Base-by-base conservation (phyloP, 1,140 invertebrate species). In the Drosophila santomea region DNA sequence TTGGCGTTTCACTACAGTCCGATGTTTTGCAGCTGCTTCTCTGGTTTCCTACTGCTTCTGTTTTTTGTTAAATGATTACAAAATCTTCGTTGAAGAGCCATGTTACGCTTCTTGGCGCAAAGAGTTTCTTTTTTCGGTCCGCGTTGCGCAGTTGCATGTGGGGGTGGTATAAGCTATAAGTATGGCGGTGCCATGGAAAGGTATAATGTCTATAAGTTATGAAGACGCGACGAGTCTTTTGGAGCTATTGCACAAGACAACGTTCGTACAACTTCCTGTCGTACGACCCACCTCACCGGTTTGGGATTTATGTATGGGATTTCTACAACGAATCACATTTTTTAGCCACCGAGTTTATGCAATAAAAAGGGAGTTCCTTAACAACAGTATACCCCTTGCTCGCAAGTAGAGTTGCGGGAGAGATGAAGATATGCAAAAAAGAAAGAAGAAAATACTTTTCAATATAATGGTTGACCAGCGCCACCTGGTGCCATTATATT, bases 41-140 rank as follows among this genome's bases (percentile, higher is more conserved):
- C 51, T 55, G 50, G 48, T 55, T 64, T 23, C 56, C 59, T 76
- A 52, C 58, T 67, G 48, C 54, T 64, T 25, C 56, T 60, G 44
- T 56, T 10, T 78, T 51, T 83, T 80, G 79, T 88, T 89, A 89
- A 89, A 89, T 90, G 85, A 89, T 89, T 89, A 89, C 85, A 89
- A 89, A 90, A 89, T 90, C 85, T 76, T 89, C 79, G 80, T 81
- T 90, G 78, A 89, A 89, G 90, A 89, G 78, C 77, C 73, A 84
- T 89, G 84, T 89, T 90, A 89, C 84, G 84, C 84, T 89, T 89
- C 84, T 89, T 54, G 84, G 84, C 84, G 69, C 85, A 89, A 89
- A 89, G 82, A 84, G 62, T 69, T 78, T 81, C 84, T 69, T 71
- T 90, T 51, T 51, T 51, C 48, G 60, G 59, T 50, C 52, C 25